Evolutionary conservation across 2,113 vertebrate genomes (phyloP).

Genomic region (Pteronura brasiliensis): DNA sequence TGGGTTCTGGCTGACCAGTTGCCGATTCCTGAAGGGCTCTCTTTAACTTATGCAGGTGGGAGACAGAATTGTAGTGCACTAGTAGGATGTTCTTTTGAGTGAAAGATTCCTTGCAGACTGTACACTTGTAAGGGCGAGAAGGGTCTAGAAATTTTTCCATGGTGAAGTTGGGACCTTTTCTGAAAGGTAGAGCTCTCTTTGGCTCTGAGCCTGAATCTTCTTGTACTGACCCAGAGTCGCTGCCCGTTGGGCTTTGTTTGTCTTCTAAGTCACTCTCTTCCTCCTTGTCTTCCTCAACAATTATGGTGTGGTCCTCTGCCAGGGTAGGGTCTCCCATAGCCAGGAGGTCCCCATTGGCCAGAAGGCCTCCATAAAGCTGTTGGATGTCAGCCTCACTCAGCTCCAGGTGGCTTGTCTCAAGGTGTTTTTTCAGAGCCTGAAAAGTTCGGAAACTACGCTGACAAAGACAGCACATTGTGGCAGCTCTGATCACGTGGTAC

Average conservation of each 20-base stretch:
- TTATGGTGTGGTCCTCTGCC: constrained; percentile 92
- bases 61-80: constrained; percentile 99
- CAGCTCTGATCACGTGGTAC: constrained; percentile 97
- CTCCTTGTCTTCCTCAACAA: constrained; percentile 97
- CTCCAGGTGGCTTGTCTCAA: constrained; percentile 97
- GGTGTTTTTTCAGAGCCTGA: constrained; percentile 97
- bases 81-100: constrained; percentile 99
- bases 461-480: constrained; percentile 99
- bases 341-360: constrained; percentile 97
- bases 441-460: constrained; percentile 98
- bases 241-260: constrained; percentile 97
- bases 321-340: constrained; percentile 92
- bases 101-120: constrained; percentile 99
- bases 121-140: constrained; percentile 98
- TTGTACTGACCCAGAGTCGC: constrained; percentile 94
- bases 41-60: constrained; percentile 98
- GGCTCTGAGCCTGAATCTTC: constrained; percentile 98
- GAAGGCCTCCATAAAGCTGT: constrained; percentile 95
- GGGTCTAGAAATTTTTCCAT: constrained; percentile 99
- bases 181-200: constrained; percentile 96
- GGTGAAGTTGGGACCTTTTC: constrained; percentile 98
- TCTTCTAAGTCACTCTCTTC: constrained; percentile 97
- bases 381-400: constrained; percentile 97
- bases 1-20: constrained; percentile 95
- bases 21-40: constrained; percentile 97